Base-by-base conservation (phyloP, 2,113 vertebrate genomes). In the Todiramphus saurophagus region DNA sequence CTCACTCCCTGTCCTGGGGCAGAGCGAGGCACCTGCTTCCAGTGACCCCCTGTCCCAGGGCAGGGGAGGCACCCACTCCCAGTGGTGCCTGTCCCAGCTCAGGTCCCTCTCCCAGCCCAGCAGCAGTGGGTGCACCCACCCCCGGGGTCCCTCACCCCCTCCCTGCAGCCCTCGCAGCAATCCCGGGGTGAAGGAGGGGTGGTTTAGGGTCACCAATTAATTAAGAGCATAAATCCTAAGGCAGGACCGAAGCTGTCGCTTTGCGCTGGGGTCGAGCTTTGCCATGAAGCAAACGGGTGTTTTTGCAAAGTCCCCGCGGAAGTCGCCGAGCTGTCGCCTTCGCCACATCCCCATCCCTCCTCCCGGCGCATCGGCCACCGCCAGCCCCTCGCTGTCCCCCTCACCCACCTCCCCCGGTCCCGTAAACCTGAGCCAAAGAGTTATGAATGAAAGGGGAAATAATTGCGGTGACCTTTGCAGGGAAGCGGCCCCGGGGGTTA, bases 161-260 rank as follows among this genome's bases (percentile, higher is more conserved):
- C 51, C 31, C 48, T 9, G 0, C 2, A 2, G 33, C 72, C 37
- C 23, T 96, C 78, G 39, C 93, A 94, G 97, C 96, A 79, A 93
- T 95, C 93, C 90, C 67, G 59, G 95, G 59, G 95, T 92, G 23
- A 82, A 92, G 86, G 87, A 74, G 56, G 89, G 83, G 89, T 80
- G 51, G 35, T 66, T 82, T 27, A 44, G 87, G 91, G 77, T 87
- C 95, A 90, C 19, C 62, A 19, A 60, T 95, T 93, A 93, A 83
- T 30, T 84, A 86, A 83, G 94, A 95, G 85, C 83, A 16, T 82
- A 93, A 94, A 96, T 31, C 92, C 82, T 46, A 76, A 87, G 11
- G 90, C 53, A 70, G 87, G 91, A 66, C 82, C 37, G 78, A 93
- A 92, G 94, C 93, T 21, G 51, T 39, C 83, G 75, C 83, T 31